A percentile compares a stretch with the other conserved stretches of the same genome.
Conservation (phyloP, 2,113 vertebrate species). For the Salminus brasiliensis region DNA sequence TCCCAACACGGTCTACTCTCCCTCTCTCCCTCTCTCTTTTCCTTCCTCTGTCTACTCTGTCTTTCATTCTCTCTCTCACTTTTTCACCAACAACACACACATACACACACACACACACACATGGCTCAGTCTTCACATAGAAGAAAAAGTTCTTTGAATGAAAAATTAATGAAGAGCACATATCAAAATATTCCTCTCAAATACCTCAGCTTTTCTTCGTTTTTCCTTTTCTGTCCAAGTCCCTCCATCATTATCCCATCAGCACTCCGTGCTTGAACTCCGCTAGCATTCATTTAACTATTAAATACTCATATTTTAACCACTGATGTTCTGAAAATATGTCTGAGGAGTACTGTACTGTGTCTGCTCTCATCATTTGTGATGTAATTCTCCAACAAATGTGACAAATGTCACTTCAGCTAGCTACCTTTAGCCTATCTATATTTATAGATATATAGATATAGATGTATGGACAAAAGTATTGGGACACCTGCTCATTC, state of each 20-base stretch:
- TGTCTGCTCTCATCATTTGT: too few species aligned
- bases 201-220: conserved; percentile 8
- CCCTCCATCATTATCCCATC: conserved; percentile 16
- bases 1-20: conserved; percentile 41
- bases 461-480: too few species aligned
- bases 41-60: conserved; percentile 20
- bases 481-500: too few species aligned
- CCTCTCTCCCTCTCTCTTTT: conserved; percentile 15
- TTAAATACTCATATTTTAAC: not conserved
- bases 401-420: too few species aligned
- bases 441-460: too few species aligned
- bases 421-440: too few species aligned
- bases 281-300: conserved; percentile 10
- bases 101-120: conserved; percentile 12
- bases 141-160: conserved; percentile 28
- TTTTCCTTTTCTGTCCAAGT: conserved; percentile 1
- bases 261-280: not conserved
- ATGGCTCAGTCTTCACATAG: conserved; percentile 24
- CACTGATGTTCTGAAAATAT: not conserved
- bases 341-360: not conserved
- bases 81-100: conserved; percentile 23
- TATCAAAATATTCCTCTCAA: conserved; percentile 38
- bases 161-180: conserved; percentile 29
- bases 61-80: conserved; percentile 8
- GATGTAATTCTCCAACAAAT: too few species aligned